These are phyloP conservation scores for Rhinogobius similis DNA, from an alignment of 2,113 vertebrate species.

Conservation along the genomic window DNA sequence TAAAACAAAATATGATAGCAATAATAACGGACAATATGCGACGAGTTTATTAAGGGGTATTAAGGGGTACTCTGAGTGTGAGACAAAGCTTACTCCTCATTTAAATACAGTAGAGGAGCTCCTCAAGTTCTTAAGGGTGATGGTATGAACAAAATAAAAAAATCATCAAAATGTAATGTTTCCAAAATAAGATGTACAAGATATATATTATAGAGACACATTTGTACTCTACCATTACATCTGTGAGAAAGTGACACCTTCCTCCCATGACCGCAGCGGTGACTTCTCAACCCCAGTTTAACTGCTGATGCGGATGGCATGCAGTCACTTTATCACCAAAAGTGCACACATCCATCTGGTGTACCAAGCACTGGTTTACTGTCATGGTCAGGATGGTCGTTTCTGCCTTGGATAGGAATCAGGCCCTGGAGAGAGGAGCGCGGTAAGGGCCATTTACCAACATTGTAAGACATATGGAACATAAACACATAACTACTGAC, in stretches of 20 bases:
- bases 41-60: too few relatives aligned
- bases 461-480: slow-evolving; percentile 56
- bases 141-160: too few relatives aligned
- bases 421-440: slow-evolving; percentile 29
- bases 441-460: slow-evolving; percentile 49
- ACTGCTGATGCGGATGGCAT: slow-evolving; percentile 21
- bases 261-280: not conserved
- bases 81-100: too few relatives aligned
- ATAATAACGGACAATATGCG: too few relatives aligned
- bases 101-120: too few relatives aligned
- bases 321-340: slow-evolving; percentile 44
- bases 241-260: not conserved
- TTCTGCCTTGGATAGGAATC: slow-evolving; percentile 53
- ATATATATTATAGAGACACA: too few relatives aligned
- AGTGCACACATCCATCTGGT: slow-evolving; percentile 45
- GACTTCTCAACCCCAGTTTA: slow-evolving; percentile 5
- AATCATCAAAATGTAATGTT: too few relatives aligned
- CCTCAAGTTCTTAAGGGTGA: too few relatives aligned
- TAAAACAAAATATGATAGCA: too few relatives aligned
- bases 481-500: slow-evolving; percentile 45
- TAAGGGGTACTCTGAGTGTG: too few relatives aligned
- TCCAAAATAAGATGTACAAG: too few relatives aligned
- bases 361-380: slow-evolving; percentile 29
- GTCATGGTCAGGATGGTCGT: slow-evolving; percentile 53
- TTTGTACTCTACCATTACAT: too few relatives aligned